Conservation (phyloP, 2,888 invertebrate genomes). For the Leucophenga maculata region DNA sequence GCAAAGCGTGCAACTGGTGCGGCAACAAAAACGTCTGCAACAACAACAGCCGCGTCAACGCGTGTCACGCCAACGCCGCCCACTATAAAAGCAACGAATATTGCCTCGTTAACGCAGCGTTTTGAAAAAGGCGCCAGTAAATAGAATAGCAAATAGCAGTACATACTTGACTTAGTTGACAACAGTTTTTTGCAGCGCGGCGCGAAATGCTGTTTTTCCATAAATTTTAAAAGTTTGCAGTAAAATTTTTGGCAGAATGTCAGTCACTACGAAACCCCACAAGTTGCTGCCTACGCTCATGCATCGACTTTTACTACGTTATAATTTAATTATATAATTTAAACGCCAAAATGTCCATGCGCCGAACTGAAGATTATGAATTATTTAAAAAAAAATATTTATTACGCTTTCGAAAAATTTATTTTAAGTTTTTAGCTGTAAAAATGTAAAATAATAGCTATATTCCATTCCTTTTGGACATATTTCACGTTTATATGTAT, state of each 20-base stretch:
- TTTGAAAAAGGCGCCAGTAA: conserved; percentile 59
- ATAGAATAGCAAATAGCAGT: conserved; percentile 29
- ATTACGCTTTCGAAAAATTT: too few species aligned
- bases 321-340: conserved; percentile 32
- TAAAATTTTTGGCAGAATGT: too few species aligned
- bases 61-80: conserved; percentile 56
- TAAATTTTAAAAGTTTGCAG: too few species aligned
- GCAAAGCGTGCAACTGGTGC: conserved; percentile 44
- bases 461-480: conserved; percentile 10
- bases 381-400: neutral
- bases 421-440: too few species aligned
- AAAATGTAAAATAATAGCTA: neutral
- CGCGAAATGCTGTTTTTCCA: conserved; percentile 7
- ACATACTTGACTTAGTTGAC: too few species aligned
- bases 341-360: neutral
- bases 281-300: neutral
- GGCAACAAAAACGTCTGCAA: conserved; percentile 39
- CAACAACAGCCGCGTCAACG: conserved; percentile 29
- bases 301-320: conserved; percentile 30
- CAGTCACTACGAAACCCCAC: too few species aligned
- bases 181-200: neutral
- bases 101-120: conserved; percentile 64
- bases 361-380: neutral
- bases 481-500: neutral
- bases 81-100: conserved; percentile 57